Evolutionary conservation across 2,113 vertebrate genomes (phyloP), one percentile per base, ranked within the genome.

Genomic region (Oostethus manadensis): DNA sequence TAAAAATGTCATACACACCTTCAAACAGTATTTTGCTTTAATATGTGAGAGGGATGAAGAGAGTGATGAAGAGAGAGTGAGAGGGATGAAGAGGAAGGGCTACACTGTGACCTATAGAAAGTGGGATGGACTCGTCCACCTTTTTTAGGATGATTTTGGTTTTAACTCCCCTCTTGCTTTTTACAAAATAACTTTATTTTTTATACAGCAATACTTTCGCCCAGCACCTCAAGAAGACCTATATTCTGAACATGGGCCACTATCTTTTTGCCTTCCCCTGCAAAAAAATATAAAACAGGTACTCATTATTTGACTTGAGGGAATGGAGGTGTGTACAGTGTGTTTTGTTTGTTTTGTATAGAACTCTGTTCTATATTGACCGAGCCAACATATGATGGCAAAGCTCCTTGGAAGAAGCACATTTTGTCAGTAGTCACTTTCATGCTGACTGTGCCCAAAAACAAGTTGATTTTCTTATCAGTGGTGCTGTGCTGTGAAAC

Each of bases 21-120:
- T 81, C 7, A 88, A 79, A 66, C 77, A 84, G 84, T 89, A 61
- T 64, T 90, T 87, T 16, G n/a, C 76, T 68, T 78, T 86, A 47
- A 89, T 71, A 74, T 77, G 0, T 1, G 17, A 16, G 40, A 1
- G 88, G 86, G 58, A 88, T 78, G 20, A 29, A n/a, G 46, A 88
- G 56, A 21, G 79, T 73, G 58, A 88, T 78, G 20, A 29, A n/a
- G 46, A 88, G 56, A n/a, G n/a, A 21, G 79, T 73, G 17, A 16
- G 40, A 1, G 88, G 86, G 58, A 88, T 78, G 20, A 29, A n/a
- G 46, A 88, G 56, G 65, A 86, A 55, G n/a, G n/a, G 40, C 46
- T 66, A 88, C 10, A 0, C 47, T 80, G 51, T 76, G 20, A 1
- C 22, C 63, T 3, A 61, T 0, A 3, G 53, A 80, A 10, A 73